These are phyloP conservation scores for Ecliptopera silaceata DNA, from an alignment of 2,888 invertebrate genomes.

Conservation along the genomic window DNA sequence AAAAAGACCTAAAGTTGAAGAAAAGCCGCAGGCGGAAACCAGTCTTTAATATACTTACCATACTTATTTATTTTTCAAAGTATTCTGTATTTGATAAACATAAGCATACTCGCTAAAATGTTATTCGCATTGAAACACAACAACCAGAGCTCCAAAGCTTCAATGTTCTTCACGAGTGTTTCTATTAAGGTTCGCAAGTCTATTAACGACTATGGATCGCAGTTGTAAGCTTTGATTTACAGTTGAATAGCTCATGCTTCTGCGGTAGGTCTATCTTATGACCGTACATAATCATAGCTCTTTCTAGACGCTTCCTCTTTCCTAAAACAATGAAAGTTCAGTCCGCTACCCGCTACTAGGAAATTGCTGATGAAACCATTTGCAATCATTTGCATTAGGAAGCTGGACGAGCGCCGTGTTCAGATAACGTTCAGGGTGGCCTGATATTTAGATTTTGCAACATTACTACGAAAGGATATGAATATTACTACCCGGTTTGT, in stretches of 20 bases:
- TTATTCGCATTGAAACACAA: too few species aligned
- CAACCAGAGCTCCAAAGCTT: too few species aligned
- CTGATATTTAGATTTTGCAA: constrained; percentile 38
- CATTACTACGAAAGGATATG: constrained; percentile 17
- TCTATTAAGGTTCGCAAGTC: neutral
- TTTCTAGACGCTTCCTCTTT: constrained; percentile 14
- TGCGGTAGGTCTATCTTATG: constrained; percentile 16
- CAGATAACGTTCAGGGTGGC: constrained; percentile 56
- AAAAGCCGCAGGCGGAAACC: too few species aligned
- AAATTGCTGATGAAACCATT: constrained; percentile 60
- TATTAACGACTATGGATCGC: neutral
- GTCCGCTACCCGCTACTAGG: constrained; percentile 18
- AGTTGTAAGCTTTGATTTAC: neutral
- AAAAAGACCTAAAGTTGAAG: too few species aligned
- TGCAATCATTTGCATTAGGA: constrained; percentile 75
- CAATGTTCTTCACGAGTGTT: too few species aligned
- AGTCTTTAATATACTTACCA: too few species aligned
- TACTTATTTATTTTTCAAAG: too few species aligned
- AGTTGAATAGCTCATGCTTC: neutral
- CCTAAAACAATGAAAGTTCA: constrained; percentile 32
- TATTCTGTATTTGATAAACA: too few species aligned
- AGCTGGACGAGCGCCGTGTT: constrained; percentile 53
- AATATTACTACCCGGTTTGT: constrained; percentile 1
- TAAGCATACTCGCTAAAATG: too few species aligned
- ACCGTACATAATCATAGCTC: constrained; percentile 11